Evolutionary conservation across 2,113 vertebrate species (phyloP).

Genomic region (Hylia prasina): DNA sequence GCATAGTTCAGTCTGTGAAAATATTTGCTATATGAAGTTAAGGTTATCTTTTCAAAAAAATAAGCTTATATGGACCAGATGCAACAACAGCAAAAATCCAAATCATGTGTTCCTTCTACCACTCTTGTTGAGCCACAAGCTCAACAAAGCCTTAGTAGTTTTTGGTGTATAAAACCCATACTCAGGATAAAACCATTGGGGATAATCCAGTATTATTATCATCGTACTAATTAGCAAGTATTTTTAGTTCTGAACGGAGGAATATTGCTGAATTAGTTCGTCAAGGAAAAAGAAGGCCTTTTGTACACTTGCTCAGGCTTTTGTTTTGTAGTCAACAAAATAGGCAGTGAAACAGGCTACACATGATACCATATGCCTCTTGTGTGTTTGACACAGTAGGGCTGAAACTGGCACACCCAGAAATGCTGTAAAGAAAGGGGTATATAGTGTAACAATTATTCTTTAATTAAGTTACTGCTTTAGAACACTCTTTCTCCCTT

Average conservation of each 20-base stretch:
- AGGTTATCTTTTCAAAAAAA: not conserved
- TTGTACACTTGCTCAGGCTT: not conserved
- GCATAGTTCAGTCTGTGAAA: not conserved
- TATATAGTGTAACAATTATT: not conserved
- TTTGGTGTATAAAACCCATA: not conserved
- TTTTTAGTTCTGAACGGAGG: conserved; percentile 7
- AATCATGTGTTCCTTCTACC: not conserved
- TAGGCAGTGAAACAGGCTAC: not conserved
- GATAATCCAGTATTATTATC: not conserved
- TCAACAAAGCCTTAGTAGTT: not conserved
- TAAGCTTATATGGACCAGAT: not conserved
- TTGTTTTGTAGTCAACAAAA: not conserved
- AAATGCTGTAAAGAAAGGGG: not conserved
- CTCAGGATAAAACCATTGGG: not conserved
- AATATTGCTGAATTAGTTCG: not conserved
- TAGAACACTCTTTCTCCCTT: not conserved
- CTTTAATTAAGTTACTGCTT: not conserved
- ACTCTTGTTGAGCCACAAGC: not conserved
- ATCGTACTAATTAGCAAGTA: not conserved
- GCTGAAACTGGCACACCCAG: not conserved
- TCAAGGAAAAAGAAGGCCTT: not conserved
- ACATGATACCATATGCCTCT: not conserved
- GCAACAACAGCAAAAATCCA: not conserved
- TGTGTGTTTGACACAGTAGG: not conserved
- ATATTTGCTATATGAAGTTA: not conserved